These are phyloP conservation scores for Tetranychus piercei DNA, from an alignment of 2,888 invertebrate species.

Conservation along the genomic window DNA sequence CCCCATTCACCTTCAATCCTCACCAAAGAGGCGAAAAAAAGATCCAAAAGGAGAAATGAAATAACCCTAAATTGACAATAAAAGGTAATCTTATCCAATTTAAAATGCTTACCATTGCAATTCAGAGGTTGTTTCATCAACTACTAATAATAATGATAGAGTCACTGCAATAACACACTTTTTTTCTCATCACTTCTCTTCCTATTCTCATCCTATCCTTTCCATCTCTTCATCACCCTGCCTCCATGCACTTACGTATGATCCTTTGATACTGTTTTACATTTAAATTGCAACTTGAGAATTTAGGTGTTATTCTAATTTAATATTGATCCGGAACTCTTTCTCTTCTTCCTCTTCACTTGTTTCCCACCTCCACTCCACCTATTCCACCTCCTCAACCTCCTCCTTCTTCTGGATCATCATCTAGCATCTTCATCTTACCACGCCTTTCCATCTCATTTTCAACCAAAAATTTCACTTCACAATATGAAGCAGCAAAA, in stretches of 20 bases:
- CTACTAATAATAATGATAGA: neutral
- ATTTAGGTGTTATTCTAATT: neutral
- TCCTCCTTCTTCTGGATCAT: slow-evolving; percentile 31
- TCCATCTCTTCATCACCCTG: neutral
- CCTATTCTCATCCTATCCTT: neutral
- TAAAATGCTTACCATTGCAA: too few species aligned
- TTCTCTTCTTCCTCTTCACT: neutral
- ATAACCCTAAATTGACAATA: too few species aligned
- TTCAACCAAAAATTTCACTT: neutral
- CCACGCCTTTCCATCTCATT: neutral
- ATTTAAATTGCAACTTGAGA: neutral
- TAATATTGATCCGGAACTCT: neutral
- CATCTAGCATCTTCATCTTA: slow-evolving; percentile 60
- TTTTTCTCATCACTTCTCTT: slow-evolving; percentile 2
- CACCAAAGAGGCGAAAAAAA: too few species aligned
- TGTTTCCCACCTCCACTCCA: neutral
- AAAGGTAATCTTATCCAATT: too few species aligned
- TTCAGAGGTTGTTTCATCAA: neutral
- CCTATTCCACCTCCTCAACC: neutral
- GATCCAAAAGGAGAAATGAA: too few species aligned
- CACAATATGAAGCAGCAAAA: neutral
- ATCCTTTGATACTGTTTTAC: neutral
- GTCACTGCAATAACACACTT: neutral
- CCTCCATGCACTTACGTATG: neutral
- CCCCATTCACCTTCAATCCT: too few species aligned